phyloP scores from a whole-genome alignment of 92 coral and sea anemone species.

The Porites evermanni region DNA sequence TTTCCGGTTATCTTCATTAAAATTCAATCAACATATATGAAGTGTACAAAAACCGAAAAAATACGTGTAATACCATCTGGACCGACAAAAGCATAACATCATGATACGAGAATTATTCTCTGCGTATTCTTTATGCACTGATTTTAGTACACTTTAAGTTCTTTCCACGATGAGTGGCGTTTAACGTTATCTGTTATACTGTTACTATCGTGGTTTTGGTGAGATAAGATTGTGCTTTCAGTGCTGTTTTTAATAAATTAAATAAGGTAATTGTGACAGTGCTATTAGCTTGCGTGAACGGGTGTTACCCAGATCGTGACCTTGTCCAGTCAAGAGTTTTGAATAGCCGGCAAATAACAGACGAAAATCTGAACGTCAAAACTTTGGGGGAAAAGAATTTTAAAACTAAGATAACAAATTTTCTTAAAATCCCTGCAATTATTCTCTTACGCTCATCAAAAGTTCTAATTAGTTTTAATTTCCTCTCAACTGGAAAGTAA shows the following conservation, averaged over 20 bases:
- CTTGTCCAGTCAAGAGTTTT: no score
- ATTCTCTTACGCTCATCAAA: slow-evolving; percentile 10
- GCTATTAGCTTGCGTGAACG: no score
- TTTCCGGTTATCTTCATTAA: slow-evolving; percentile 29
- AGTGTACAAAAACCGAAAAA: not conserved
- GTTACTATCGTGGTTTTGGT: no score
- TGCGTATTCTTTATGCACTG: not conserved
- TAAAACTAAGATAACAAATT: not conserved
- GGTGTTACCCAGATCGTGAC: no score
- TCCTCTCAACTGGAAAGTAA: not conserved
- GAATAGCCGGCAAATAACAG: no score
- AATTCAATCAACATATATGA: not conserved
- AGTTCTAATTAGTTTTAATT: not conserved
- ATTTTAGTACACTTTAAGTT: not conserved
- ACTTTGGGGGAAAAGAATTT: no score
- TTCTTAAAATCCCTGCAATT: not conserved
- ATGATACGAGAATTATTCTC: no score
- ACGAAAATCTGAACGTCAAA: no score
- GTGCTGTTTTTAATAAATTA: no score
- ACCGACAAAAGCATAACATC: not conserved
- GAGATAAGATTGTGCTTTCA: no score
- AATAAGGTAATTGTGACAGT: no score
- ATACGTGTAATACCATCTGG: not conserved
- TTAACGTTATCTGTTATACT: no score
- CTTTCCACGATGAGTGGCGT: not conserved